Evolutionary conservation across 2,113 vertebrate species (phyloP), one percentile per base, ranked within the genome.

Genomic region (Rallus limicola): DNA sequence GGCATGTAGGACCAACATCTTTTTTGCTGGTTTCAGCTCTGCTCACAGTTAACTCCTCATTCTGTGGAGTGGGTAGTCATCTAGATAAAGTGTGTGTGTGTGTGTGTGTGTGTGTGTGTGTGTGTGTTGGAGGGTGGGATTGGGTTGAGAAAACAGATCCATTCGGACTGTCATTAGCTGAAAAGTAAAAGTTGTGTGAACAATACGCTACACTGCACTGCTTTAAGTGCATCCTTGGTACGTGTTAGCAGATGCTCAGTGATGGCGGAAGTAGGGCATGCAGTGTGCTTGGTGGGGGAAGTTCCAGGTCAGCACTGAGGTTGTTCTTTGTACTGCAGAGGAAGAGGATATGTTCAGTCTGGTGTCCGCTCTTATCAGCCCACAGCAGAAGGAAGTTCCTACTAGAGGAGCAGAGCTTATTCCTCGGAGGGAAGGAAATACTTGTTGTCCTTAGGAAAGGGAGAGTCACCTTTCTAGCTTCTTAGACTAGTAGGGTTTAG

Each of bases 341-440:
- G 87, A 91, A 86, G 23, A 82, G 95, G 88, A 75, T 86, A 29
- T 42, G 65, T 3, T 65, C 60, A 58, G 48, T 6, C 62, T 53
- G 74, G 12, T 62, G 77, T 72, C 62, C 1, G 46, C 77, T 28
- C 86, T 92, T 93, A 96, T 93, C 90, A 84, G 80, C 83, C 78
- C 77, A 16, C 3, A 69, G 72, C 88, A 96, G 90, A 68, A 7
- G 56, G 96, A 95, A 94, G 53, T 10, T 93, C 52, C 82, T 28
- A 20, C 38, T 23, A 13, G 79, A 94, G 60, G 42, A 68, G 76
- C 80, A 75, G 60, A 81, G 40, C 64, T 83, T 60, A 68, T 12
- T 92, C 60, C 82, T 92, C 38, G 71, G 72, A 78, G 86, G 60
- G 77, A 94, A 93, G 92, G 94, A 95, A 95, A 87, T 24, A 20